Evolutionary conservation across 2,888 invertebrate genomes (phyloP), one percentile per base, ranked within the genome.

Genomic region (Lordiphosa andalusiaca): DNA sequence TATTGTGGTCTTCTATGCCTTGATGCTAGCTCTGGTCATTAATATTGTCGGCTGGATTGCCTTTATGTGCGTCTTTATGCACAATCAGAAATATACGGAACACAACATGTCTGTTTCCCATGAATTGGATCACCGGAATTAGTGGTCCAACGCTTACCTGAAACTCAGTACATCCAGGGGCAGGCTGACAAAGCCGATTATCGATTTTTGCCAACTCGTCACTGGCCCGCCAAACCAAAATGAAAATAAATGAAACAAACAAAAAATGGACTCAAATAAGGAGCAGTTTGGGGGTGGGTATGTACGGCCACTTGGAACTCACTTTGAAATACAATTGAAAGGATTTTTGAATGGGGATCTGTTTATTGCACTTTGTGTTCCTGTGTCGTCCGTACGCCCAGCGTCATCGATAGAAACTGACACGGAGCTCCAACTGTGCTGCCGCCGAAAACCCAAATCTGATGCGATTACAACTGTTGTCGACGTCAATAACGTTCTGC

Each of bases 141-240:
- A 21, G 4, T 10, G 38, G 10, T 9, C 6, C 1, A 25, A 25
- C 9, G 41, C 88, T 87, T 77, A 87, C 87, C 68, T 50, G 59
- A 52, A 42, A 19, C 46, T 56, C 36, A 69, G 47, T 13, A 37
- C 55, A n/a, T 66, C 62, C 59, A 82, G 53, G 37, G 64, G 66
- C 21, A 62, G 59, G 37, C 66, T 60, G 35, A 54, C 57, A 38
- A 57, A 70, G 52, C 66, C 60, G 39, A 77, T 21, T 78, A 87
- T 84, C 71, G 84, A 86, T 84, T 86, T 86, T 50, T 80, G 42
- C 52, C 71, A 53, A 51, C 58, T 67, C 69, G 67, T 71, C 71
- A 68, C 74, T 71, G 55, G 21, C 10, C 13, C 21, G 23, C 25
- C 9, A 39, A 19, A 47, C 46, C 46, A 54, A 50, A 33, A 46